Conservation (phyloP, 2,113 vertebrate genomes). For the Platycercus adscitus region DNA sequence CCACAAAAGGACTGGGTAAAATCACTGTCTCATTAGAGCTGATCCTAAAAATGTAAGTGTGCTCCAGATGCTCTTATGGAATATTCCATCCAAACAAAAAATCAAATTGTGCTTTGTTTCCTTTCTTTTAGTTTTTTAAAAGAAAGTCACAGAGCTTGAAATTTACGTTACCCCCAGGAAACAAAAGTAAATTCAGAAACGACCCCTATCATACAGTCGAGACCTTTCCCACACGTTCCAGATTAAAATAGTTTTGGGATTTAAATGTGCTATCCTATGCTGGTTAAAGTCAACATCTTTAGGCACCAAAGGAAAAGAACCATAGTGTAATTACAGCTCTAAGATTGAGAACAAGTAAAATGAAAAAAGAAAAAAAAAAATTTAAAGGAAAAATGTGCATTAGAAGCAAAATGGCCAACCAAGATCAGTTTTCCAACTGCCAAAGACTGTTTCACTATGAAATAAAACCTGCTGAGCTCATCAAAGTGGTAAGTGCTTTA, state of each 20-base stretch:
- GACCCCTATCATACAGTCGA: not conserved
- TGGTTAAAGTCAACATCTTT: slow-evolving; percentile 1
- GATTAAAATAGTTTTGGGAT: not conserved
- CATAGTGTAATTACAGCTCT: not conserved
- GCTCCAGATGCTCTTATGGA: not conserved
- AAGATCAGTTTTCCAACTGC: not conserved
- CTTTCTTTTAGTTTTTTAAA: not conserved
- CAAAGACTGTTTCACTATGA: not conserved
- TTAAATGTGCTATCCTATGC: not conserved
- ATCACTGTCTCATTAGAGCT: not conserved
- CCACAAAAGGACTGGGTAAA: not conserved
- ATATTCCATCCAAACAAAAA: not conserved
- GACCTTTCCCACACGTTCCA: not conserved
- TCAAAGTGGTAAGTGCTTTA: not conserved
- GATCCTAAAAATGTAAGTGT: not conserved
- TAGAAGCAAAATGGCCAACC: not conserved
- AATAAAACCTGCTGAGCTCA: slow-evolving; percentile 25
- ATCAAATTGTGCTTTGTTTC: not conserved
- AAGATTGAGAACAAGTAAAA: not conserved
- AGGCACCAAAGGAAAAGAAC: not conserved
- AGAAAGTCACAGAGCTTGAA: not conserved
- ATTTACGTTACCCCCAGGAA: not conserved
- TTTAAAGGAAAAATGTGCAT: not conserved
- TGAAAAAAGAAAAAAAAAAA: not conserved
- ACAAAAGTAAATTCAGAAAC: not conserved